Evolutionary conservation across 2,888 invertebrate genomes (phyloP).

Genomic region (Pharmacophagus antenor): DNA sequence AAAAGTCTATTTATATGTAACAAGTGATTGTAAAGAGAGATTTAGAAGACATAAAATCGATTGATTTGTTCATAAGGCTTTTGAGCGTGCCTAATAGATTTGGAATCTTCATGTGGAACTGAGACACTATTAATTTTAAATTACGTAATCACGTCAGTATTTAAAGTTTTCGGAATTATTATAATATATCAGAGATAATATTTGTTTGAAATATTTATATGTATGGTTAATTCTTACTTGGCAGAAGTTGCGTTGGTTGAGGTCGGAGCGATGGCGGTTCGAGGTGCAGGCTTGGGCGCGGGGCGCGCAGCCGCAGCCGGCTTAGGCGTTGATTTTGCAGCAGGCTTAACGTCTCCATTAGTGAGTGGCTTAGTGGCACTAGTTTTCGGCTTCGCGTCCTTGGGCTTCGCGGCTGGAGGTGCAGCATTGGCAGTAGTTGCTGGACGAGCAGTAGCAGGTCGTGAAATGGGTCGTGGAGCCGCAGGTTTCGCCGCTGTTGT

Average conservation of each 20-base stretch:
- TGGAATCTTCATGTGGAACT: too few species aligned
- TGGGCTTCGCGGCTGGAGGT: constrained; percentile 43
- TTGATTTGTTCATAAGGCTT: too few species aligned
- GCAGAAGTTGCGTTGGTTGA: constrained; percentile 34
- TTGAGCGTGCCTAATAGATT: too few species aligned
- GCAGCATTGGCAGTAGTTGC: constrained; percentile 37
- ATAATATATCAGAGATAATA: too few species aligned
- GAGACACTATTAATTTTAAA: too few species aligned
- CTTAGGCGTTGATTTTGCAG: constrained; percentile 43
- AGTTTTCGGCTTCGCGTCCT: constrained; percentile 43
- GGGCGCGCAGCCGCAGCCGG: constrained; percentile 38
- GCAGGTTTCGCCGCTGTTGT: constrained; percentile 37
- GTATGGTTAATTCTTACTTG: constrained; percentile 42
- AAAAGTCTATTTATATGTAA: too few species aligned
- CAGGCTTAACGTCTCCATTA: constrained; percentile 73
- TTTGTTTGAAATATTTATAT: too few species aligned
- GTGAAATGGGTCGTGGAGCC: constrained; percentile 37
- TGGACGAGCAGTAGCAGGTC: constrained; percentile 36
- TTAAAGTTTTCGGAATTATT: too few species aligned
- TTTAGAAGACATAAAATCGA: too few species aligned
- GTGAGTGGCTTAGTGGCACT: constrained; percentile 76
- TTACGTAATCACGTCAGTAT: too few species aligned
- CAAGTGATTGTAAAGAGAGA: too few species aligned
- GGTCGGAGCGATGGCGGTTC: constrained; percentile 24
- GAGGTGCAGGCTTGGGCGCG: constrained; percentile 30